Evolutionary conservation across 2,113 vertebrate genomes (phyloP).

Genomic region (Gasterosteus nipponicus): DNA sequence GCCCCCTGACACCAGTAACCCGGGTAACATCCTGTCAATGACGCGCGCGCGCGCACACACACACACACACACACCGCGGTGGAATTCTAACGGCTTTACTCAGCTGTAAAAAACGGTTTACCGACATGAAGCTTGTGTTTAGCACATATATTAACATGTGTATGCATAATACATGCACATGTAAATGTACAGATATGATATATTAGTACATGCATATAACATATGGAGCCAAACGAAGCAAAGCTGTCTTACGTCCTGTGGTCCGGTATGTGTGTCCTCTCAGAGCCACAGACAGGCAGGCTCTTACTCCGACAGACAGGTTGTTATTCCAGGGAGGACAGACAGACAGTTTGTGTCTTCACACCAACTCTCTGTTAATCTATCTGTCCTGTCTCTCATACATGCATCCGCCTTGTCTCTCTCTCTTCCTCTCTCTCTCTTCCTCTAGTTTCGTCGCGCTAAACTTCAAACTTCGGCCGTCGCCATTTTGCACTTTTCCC

Average conservation of each 20-base stretch:
- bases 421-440: neutral
- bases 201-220: no score
- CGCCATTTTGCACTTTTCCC: slow-evolving; percentile 77
- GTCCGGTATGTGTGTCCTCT: neutral
- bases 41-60: neutral
- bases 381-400: neutral
- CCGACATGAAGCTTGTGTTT: no score
- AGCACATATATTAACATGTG: neutral
- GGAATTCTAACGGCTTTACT: no score
- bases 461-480: slow-evolving; percentile 62
- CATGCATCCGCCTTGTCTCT: neutral
- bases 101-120: no score
- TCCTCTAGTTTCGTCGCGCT: slow-evolving; percentile 35
- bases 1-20: neutral
- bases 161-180: neutral
- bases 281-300: neutral
- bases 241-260: neutral
- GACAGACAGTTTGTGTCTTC: neutral
- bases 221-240: no score
- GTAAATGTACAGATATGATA: neutral
- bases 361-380: neutral
- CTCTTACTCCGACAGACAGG: no score
- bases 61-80: neutral
- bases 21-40: neutral
- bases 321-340: no score